Base-by-base conservation (phyloP, 2,888 invertebrate species). In the Embidobia sp. region DNA sequence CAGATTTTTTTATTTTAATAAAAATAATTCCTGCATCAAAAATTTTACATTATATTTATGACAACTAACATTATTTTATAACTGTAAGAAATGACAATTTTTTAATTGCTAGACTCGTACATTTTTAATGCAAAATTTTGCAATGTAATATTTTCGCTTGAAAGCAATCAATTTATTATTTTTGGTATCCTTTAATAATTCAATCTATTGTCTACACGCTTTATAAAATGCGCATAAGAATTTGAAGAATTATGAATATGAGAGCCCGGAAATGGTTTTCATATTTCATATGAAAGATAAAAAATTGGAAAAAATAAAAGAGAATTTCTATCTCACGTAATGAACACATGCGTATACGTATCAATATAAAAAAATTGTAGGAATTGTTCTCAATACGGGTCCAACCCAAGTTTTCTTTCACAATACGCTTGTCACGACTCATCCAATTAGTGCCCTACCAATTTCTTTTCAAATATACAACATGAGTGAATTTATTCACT, bases 161-260 rank as follows among this genome's bases (percentile, higher is more conserved):
- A 22, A 22, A 22, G 22, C 6, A 6, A 22, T 22, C 22, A n/a
- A n/a, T n/a, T 22, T 33, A 31, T 57, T 29, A 57, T 42, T 19
- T 31, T 31, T 16, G 8, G 27, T 46, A 35, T 33, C 8, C 11
- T 51, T 44, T 42, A 13, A 51, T 40, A 40, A 40, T 37, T 31
- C 46, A 27, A 53, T 70, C 27, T 35, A 57, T 49, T 51, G 70
- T 64, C 42, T 64, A 26, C 18, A 18, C 57, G 64, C 31, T 15
- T 44, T 44, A 63, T 64, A 49, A 64, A 73, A 33, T 15, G 33
- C 27, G 10, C 29, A 46, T 53, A 46, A 49, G 48, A 15, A 57
- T 64, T 49, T 29, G 57, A 37, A 73, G 64, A 73, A 49, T 57
- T 73, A 57, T 64, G 64, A 64, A 64, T 64, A 42, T 63, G 46